Base-by-base conservation (phyloP, 1,140 invertebrate species). In the Eueides isabella region DNA sequence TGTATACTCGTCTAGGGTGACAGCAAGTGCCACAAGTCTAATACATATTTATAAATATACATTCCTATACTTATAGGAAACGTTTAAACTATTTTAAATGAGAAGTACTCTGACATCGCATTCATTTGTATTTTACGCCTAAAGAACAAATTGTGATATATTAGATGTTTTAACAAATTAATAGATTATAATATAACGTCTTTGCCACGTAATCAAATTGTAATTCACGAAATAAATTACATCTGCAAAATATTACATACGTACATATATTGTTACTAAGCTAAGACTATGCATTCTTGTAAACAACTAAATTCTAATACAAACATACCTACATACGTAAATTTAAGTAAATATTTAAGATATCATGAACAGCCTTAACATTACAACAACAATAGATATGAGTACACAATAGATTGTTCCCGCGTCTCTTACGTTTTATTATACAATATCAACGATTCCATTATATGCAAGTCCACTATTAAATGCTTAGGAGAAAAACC, bases 351-450 rank as follows among this genome's bases (percentile, higher is more conserved):
- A 9, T 30, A 55, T 14, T 55, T 28, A 33, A 31, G 30, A 69
- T 33, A 35, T 70, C 61, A 30, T 61, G 61, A 41, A 81, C 83
- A 86, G 84, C 91, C 89, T 91, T 90, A 92, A 87, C 88, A 91
- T 89, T 89, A 89, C 83, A 77, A 75, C 62, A 85, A 91, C 86
- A 92, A 88, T 88, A 76, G 82, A 81, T 61, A 41, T 30, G 71
- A 76, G 71, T 71, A 78, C 72, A 87, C 88, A 88, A 91, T 86
- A 62, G 87, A 77, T 72, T 72, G 79, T 88, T 92, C 88, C 86
- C 89, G 88, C 88, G 88, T 83, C 82, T 86, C 81, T 92, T 91
- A 87, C 84, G 80, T 78, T 77, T 83, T 84, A 79, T 91, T 91
- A 92, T 86, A 89, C 87, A 92, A 92, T 83, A 87, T 84, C 81